These are phyloP conservation scores for Aphidoletes aphidimyza DNA, from an alignment of 2,888 invertebrate species.

Conservation along the genomic window DNA sequence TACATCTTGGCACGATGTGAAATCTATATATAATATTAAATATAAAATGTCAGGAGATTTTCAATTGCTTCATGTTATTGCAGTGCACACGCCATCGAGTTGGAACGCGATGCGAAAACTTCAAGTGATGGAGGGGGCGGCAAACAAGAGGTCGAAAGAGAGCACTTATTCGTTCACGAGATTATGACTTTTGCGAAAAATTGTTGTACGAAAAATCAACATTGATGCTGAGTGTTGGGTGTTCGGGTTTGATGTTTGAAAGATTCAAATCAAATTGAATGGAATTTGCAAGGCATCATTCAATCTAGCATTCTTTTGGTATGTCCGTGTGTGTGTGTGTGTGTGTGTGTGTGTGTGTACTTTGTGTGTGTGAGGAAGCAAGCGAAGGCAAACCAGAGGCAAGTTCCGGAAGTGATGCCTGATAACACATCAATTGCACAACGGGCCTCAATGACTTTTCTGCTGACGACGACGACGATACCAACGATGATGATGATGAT, in stretches of 20 bases:
- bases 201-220: background rate
- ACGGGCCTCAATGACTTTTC: background rate
- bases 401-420: constrained; percentile 29
- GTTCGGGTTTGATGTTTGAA: background rate
- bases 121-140: background rate
- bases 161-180: background rate
- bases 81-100: background rate
- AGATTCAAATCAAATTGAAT: constrained; percentile 49
- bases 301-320: constrained; percentile 16
- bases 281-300: constrained; percentile 35
- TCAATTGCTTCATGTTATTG: background rate
- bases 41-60: constrained; percentile 25
- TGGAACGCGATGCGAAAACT: background rate
- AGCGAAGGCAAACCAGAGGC: background rate
- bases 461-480: background rate
- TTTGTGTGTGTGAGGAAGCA: too few relatives aligned
- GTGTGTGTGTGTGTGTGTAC: too few relatives aligned
- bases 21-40: constrained; percentile 43
- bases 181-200: constrained; percentile 23
- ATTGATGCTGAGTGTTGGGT: too few relatives aligned
- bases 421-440: constrained; percentile 11
- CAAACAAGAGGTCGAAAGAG: background rate
- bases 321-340: too few relatives aligned
- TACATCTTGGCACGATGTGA: background rate
- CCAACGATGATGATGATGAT: background rate